Evolutionary conservation across 2,888 invertebrate genomes (phyloP).

Genomic region (Dolomedes plantarius): DNA sequence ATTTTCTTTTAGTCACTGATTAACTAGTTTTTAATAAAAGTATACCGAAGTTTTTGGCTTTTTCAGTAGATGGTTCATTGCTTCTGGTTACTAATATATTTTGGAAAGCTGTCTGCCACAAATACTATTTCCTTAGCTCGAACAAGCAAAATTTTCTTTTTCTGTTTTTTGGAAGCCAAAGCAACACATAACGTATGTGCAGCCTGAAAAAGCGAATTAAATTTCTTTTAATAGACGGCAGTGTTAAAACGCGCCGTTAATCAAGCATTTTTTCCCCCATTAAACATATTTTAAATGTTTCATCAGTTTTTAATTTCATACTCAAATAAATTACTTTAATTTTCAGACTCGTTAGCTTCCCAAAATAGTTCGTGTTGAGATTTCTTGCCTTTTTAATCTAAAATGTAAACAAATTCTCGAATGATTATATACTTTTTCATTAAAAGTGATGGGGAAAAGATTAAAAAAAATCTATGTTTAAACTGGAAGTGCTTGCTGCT

Average conservation of each 20-base stretch:
- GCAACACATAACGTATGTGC: too few species aligned
- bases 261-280: background rate
- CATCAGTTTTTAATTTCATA: background rate
- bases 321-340: conserved; percentile 9
- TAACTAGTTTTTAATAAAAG: too few species aligned
- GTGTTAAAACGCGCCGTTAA: background rate
- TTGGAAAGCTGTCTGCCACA: too few species aligned
- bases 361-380: background rate
- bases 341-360: background rate
- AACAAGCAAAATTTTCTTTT: too few species aligned
- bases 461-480: background rate
- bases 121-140: too few species aligned
- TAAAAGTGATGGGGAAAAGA: background rate
- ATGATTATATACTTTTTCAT: background rate
- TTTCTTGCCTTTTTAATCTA: background rate
- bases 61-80: too few species aligned
- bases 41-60: too few species aligned
- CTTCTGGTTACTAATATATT: too few species aligned
- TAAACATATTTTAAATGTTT: background rate
- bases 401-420: background rate
- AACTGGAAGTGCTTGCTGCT: background rate
- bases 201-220: background rate
- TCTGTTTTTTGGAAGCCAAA: too few species aligned
- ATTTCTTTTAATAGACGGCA: background rate
- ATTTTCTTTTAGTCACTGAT: too few species aligned